Evolutionary conservation across 2,888 invertebrate species (phyloP), one percentile per base, ranked within the genome.

Genomic region (Notodonta ziczac): DNA sequence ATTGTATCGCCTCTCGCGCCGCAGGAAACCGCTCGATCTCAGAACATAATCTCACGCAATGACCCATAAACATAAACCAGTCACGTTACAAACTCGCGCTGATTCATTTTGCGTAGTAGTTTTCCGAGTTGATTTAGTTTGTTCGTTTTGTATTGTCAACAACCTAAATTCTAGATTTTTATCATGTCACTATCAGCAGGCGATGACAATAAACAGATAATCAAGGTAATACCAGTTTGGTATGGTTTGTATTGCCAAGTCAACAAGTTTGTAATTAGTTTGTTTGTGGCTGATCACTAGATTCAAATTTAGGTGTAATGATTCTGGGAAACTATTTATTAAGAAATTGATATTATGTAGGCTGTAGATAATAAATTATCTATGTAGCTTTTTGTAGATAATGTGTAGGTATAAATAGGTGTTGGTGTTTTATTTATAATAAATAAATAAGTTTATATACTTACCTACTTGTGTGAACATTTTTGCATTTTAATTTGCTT

Each of bases 61-160:
- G 78, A 82, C 69, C 82, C 81, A 79, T 75, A 76, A 63, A 24
- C 24, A 24, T 24, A 24, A 65, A 66, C 72, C 76, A 78, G 79
- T 82, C 74, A 69, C 60, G 50, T 61, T 72, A 63, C 57, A 58
- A 68, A 71, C 73, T 73, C 67, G 59, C 66, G 60, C 58, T 69
- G 51, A 61, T 74, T 66, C 7, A 35, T 32, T 50, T 51, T 55
- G 24, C 50, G 73, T 73, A 77, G 69, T 82, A 74, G 54, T 62
- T 71, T 73, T 66, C 61, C 58, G 60, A 55, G 46, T n/a, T 60
- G 46, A 40, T 56, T 63, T 61, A 7, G 39, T 48, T 59, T 54
- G 13, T 59, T 57, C 51, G 13, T 16, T 40, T 57, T 61, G 54
- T 42, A 56, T 50, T 13, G 13, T n/a, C 16, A 60, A n/a, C 50